Evolutionary conservation across 2,113 vertebrate genomes (phyloP), one percentile per base, ranked within the genome.

Genomic region (Raphicerus campestris): DNA sequence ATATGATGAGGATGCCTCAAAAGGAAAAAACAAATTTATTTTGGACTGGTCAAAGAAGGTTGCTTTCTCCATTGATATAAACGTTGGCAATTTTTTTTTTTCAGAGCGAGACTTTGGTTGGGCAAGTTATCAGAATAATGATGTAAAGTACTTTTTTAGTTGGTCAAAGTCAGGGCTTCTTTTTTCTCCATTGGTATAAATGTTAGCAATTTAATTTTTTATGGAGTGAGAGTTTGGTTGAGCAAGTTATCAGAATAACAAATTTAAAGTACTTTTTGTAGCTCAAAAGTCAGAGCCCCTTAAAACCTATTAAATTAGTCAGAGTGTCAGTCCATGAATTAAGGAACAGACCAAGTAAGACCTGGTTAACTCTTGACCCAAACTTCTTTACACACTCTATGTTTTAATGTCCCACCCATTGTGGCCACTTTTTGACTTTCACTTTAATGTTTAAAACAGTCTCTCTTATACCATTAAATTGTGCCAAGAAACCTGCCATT

Each of bases 381-480:
- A 97, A 98, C 96, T 97, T 98, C n/a, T 45, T 97, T 96, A 97
- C 90, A 97, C 96, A 91, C 78, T 2, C 0, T 66, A 2, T 28
- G 28, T 83, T 78, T 81, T 95, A 90, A 94, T 91, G 66, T 85
- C 85, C 96, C 63, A 98, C 98, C 97, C 98, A 98, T 98, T 98
- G 97, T 95, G 98, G 98, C 97, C 98, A 98, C 98, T 99, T 96
- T 98, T 98, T 98, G 98, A 98, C 98, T 99, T 99, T 99, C 99
- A 99, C 99, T 99, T 99, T 99, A 99, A 99, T 99, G 99, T 99
- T 99, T 99, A 99, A 99, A 99, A 99, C 99, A 99, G 99, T 99
- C 99, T 99, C 98, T 99, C 98, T 99, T 99, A 98, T 99, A 99
- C 99, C 99, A 99, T 99, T 99, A 99, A 99, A 99, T 98, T 99